Base-by-base conservation (phyloP, 2,797 vertebrate genomes). In the Channallabes apus region DNA sequence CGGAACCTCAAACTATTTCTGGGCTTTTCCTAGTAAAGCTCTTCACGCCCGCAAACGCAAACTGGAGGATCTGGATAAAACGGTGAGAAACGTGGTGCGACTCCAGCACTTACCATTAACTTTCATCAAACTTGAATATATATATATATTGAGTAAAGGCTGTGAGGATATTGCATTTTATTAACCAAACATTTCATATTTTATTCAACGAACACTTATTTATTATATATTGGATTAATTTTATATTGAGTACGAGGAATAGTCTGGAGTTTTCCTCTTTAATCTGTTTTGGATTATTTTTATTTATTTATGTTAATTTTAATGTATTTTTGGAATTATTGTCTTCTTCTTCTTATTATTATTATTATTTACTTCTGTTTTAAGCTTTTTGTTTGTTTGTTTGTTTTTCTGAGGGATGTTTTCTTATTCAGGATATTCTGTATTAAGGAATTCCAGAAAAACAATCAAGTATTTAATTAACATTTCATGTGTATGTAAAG, bases 1-100 rank as follows among this genome's bases (percentile, higher is more conserved):
- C 58, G 98, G 98, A 62, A 98, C 98, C 1, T 99, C 98, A 29
- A 99, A 99, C 95, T 99, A 99, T 90, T 99, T 97, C 90, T 99
- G 98, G 98, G 96, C 98, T 86, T 99, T 99, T 90, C 98, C 98
- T 86, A 99, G 97, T 92, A 99, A 99, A 93, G 97, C 97, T 86
- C 91, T 99, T 85, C 93, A 99, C 11, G 87, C 94, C 80, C 95
- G 96, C 82, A 96, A 97, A 85, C 92, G 90, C 84, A 98, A 96
- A 90, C 88, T 98, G 91, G 96, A 97, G 84, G 94, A 95, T 68
- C 84, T 99, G 88, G 92, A 97, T 67, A 95, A 92, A 88, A 97
- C 98, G 97, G 98, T 99, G 94, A 95, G 86, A 35, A 65, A 27
- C 0, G 6, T 11, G 6, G 15, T 62, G n/a, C 24, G 14, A n/a